A percentile compares a stretch with the other conserved stretches of the same genome.
Evolutionary conservation across 2,113 vertebrate species (phyloP).

Genomic region (Malurus cyaneus): DNA sequence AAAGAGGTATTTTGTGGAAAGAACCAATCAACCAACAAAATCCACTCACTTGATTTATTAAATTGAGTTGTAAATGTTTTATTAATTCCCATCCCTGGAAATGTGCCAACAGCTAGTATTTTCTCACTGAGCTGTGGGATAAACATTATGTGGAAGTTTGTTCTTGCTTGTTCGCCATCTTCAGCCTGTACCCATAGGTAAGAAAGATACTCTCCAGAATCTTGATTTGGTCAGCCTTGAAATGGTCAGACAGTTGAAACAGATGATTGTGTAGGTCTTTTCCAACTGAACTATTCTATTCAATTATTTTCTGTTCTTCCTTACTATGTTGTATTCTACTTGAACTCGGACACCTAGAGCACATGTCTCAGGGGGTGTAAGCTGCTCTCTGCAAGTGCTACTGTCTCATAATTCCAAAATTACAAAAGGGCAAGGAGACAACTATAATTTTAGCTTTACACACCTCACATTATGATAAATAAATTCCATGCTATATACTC

Average conservation of each 20-base stretch:
- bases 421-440: not conserved
- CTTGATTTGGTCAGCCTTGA: not conserved
- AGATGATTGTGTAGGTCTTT: rapidly evolving
- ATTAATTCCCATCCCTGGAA: rapidly evolving
- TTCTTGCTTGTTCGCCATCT: not conserved
- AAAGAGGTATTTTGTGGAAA: not conserved
- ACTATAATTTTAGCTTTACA: not conserved
- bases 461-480: not conserved
- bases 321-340: not conserved
- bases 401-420: not conserved
- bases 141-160: not conserved
- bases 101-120: not conserved
- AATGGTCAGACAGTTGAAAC: not conserved
- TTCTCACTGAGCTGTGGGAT: not conserved
- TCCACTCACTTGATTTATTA: not conserved
- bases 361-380: not conserved
- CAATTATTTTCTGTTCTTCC: not conserved
- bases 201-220: not conserved
- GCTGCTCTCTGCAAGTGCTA: not conserved
- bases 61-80: not conserved
- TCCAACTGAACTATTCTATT: not conserved
- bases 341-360: not conserved
- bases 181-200: not conserved
- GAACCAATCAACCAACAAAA: not conserved
- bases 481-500: not conserved